Conservation (phyloP, 2,113 vertebrate genomes). For the Hirundichthys speculiger region DNA sequence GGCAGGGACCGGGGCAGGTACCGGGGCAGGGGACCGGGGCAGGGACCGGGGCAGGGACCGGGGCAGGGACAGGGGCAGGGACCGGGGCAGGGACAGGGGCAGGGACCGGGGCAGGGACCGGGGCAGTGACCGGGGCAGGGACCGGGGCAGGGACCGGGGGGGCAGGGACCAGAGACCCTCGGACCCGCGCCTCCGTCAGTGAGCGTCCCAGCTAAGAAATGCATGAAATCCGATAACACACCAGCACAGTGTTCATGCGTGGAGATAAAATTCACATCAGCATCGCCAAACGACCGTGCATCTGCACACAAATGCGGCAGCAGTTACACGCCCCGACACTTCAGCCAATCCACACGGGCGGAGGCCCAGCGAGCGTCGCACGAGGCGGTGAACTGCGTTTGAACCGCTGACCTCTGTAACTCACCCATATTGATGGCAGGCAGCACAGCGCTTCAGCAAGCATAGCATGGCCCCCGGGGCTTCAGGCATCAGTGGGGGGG, state of each 20-base stretch:
- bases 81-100: no score
- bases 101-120: constrained; percentile 53
- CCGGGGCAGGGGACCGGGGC: no score
- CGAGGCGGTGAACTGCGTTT: constrained; percentile 76
- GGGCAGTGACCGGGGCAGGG: constrained; percentile 51
- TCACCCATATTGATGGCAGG: constrained; percentile 79
- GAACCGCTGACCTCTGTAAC: constrained; percentile 82
- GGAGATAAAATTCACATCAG: background rate
- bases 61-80: constrained; percentile 39
- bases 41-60: no score
- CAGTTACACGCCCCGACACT: constrained; percentile 33
- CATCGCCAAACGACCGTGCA: background rate
- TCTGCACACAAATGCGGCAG: constrained; percentile 2
- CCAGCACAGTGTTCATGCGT: constrained; percentile 8
- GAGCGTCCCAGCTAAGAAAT: constrained; percentile 26
- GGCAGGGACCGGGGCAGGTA: constrained; percentile 43
- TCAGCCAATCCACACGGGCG: constrained; percentile 3
- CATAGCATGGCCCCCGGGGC: constrained; percentile 64
- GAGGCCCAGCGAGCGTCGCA: constrained; percentile 26
- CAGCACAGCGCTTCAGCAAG: constrained; percentile 66
- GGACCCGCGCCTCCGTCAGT: constrained; percentile 8
- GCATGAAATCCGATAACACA: background rate
- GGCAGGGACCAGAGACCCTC: constrained; percentile 50
- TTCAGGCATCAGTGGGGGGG: constrained; percentile 29
- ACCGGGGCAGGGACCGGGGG: constrained; percentile 42